Conservation (phyloP, 2,113 vertebrate species). For the Mirza zaza region DNA sequence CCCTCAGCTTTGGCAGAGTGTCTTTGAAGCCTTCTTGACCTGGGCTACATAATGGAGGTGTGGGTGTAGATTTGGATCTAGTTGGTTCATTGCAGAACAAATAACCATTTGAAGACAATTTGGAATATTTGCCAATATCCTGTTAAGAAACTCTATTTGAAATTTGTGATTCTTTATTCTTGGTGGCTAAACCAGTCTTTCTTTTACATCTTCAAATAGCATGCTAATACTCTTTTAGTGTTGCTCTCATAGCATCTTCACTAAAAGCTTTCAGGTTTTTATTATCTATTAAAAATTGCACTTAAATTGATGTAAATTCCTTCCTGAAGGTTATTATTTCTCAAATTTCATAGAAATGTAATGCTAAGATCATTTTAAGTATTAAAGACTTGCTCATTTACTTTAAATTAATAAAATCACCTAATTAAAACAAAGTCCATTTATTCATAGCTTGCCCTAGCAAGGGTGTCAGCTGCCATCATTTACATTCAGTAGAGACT, state of each 20-base stretch:
- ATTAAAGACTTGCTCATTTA: not conserved
- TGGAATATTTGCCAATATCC: not conserved
- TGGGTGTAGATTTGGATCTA: not conserved
- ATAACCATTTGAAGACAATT: not conserved
- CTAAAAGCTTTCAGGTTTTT: not conserved
- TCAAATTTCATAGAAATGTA: not conserved
- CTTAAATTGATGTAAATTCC: slow-evolving; percentile 18
- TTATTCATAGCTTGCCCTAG: not conserved
- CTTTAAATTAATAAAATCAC: not conserved
- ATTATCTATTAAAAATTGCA: slow-evolving; percentile 5
- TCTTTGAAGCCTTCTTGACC: not conserved
- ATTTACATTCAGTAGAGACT: not conserved
- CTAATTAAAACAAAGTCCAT: not conserved
- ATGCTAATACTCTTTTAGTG: not conserved
- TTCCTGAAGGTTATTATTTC: not conserved
- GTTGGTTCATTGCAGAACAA: not conserved
- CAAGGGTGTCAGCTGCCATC: not conserved
- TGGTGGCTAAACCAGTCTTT: not conserved
- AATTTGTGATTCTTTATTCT: not conserved
- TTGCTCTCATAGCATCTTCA: not conserved
- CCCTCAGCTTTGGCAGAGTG: not conserved
- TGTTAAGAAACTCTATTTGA: not conserved
- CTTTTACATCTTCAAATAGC: not conserved
- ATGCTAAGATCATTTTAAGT: not conserved
- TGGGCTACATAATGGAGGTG: not conserved